phyloP scores from a whole-genome alignment of 2,113 vertebrate species.

The Microcebus jonahi region DNA sequence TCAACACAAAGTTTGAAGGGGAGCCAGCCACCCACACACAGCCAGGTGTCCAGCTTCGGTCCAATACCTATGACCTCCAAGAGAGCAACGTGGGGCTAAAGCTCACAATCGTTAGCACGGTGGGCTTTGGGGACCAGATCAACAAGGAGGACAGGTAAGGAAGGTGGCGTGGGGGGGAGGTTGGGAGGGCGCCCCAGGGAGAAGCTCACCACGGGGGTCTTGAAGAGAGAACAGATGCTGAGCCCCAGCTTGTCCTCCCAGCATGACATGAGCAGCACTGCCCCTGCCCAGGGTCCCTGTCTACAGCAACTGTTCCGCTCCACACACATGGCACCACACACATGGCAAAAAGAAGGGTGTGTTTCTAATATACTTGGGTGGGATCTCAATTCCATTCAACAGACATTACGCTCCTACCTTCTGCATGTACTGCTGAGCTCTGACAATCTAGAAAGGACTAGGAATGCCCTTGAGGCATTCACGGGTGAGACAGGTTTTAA shows the following conservation, averaged over 20 bases:
- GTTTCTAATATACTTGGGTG: neutral
- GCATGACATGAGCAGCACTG: neutral
- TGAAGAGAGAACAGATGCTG: neutral
- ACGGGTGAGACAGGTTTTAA: neutral
- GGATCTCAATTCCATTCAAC: neutral
- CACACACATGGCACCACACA: neutral
- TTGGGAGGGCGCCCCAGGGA: neutral
- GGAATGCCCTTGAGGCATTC: slow-evolving; percentile 4
- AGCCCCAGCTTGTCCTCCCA: neutral
- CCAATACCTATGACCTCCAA: slow-evolving; percentile 96
- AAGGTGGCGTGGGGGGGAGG: neutral
- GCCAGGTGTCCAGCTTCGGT: slow-evolving; percentile 95
- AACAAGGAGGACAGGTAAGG: slow-evolving; percentile 98
- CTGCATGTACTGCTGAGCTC: neutral
- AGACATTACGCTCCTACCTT: neutral
- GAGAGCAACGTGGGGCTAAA: slow-evolving; percentile 98
- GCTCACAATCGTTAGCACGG: slow-evolving; percentile 94
- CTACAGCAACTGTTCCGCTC: neutral
- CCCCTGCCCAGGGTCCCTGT: neutral
- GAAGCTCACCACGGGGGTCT: neutral
- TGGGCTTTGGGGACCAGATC: slow-evolving; percentile 98
- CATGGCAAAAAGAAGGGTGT: neutral
- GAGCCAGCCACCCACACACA: slow-evolving; percentile 95
- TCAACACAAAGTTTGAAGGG: slow-evolving; percentile 98
- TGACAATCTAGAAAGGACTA: neutral